Percentiles rank a stretch among this genome's conserved stretches.
phyloP scores from a whole-genome alignment of 2,797 vertebrate species.

The Chanos chanos region DNA sequence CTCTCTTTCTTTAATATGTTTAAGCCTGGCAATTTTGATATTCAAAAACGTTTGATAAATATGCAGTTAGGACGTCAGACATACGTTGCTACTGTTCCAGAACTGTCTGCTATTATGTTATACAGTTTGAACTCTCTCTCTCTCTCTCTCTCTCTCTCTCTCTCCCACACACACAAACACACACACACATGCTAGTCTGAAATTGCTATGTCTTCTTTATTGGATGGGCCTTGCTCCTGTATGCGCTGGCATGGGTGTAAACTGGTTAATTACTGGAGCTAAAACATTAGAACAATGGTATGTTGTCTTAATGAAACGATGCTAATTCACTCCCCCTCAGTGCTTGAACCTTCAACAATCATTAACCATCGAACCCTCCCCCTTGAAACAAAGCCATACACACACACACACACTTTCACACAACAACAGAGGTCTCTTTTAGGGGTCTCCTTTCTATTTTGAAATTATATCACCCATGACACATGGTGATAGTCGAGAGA shows the following conservation, averaged over 20 bases:
- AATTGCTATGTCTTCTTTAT: background rate
- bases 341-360: conserved; percentile 31
- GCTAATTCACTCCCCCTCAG: conserved; percentile 35
- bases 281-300: conserved; percentile 40
- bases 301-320: conserved; percentile 48
- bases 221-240: background rate
- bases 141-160: too few species aligned
- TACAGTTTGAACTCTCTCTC: too few species aligned
- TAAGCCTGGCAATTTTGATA: background rate
- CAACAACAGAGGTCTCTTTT: background rate
- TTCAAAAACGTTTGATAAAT: too few species aligned
- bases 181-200: too few species aligned
- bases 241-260: conserved; percentile 18
- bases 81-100: too few species aligned
- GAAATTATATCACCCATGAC: too few species aligned
- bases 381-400: too few species aligned
- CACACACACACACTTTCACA: conserved; percentile 36
- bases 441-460: too few species aligned
- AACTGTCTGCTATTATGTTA: too few species aligned
- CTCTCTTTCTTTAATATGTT: conserved; percentile 23
- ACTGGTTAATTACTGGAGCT: conserved; percentile 29
- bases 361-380: conserved; percentile 30
- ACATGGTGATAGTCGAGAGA: background rate
- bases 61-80: too few species aligned
- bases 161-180: conserved; percentile 4